Base-by-base conservation (phyloP, 2,888 invertebrate genomes). In the Hydrotaea diabolus region DNA sequence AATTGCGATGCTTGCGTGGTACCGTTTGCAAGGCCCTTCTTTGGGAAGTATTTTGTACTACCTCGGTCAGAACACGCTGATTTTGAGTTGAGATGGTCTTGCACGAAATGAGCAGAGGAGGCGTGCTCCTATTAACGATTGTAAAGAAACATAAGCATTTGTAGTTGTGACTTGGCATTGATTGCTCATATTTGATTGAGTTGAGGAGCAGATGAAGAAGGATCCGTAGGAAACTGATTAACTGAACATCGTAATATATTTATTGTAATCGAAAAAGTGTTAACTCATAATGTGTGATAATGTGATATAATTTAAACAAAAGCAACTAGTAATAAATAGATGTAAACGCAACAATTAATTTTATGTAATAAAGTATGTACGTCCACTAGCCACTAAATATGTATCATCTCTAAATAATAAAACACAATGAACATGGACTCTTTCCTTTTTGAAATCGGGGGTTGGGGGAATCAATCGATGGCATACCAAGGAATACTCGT, bases 271-370 rank as follows among this genome's bases (percentile, higher is more conserved):
- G 62, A 79, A 57, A 72, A 80, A 77, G 72, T 85, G 66, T 79
- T 82, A 79, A 82, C 79, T 79, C 72, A 82, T 85, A 82, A 59
- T 23, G 59, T 59, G 26, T 76, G 76, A 82, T 85, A 85, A 85
- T 85, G 85, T 85, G 85, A 85, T 85, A 85, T 85, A 82, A 85
- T 82, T 82, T 85, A 82, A 77, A 82, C 76, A 46, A 78, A 69
- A 81, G 26, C 11, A 76, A 59, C 23, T 59, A 23, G 9, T 23
- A 57, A 19, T 57, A 57, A 39, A 39, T 66, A 64, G 26, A 36
- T 64, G 31, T 64, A 43, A 66, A 66, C 19, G 36, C 11, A 64
- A 64, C 36, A 39, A 39, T 17, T 39, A 43, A 13, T 49, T 49
- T 4, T 49, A 49, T 49, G 49, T 43, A 8, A 13, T 31, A 55